Percentiles rank a stretch among this genome's conserved stretches.
These are phyloP conservation scores for Heliothis virescens DNA, from an alignment of 1,140 invertebrate genomes.

Conservation along the genomic window DNA sequence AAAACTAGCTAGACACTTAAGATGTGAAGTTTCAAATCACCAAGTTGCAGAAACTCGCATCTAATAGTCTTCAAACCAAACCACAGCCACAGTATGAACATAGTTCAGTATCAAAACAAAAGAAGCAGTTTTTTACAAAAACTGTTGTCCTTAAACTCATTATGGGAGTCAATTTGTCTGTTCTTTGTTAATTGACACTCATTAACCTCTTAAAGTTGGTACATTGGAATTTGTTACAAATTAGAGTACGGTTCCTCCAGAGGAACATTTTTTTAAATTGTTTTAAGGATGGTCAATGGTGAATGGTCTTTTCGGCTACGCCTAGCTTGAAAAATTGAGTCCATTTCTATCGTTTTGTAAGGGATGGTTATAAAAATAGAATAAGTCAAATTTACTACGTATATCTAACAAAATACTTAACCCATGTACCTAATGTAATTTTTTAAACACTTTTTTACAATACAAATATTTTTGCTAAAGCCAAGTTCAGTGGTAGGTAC, in stretches of 20 bases:
- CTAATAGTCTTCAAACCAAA: background rate
- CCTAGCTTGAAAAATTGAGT: background rate
- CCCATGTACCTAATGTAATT: too few species aligned
- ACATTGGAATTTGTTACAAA: constrained; percentile 38
- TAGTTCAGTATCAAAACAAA: background rate
- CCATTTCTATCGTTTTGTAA: background rate
- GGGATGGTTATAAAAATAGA: too few species aligned
- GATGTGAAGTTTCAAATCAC: too few species aligned
- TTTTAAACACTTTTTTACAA: too few species aligned
- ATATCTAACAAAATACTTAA: too few species aligned
- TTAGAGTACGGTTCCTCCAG: background rate
- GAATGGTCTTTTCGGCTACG: background rate
- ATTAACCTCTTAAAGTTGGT: constrained; percentile 30
- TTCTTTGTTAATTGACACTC: constrained; percentile 25
- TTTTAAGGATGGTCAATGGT: background rate
- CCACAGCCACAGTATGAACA: background rate
- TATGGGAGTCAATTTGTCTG: constrained; percentile 19
- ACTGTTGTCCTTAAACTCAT: constrained; percentile 23
- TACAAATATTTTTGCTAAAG: too few species aligned
- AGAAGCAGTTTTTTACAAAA: background rate
- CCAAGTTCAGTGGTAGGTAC: too few species aligned
- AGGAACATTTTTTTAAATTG: too few species aligned
- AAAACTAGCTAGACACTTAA: too few species aligned
- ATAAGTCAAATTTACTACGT: too few species aligned
- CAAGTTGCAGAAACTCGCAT: too few species aligned